A percentile compares a stretch with the other conserved stretches of the same genome.
Evolutionary conservation across 2,113 vertebrate species (phyloP).

Genomic region (Pao palembangensis): DNA sequence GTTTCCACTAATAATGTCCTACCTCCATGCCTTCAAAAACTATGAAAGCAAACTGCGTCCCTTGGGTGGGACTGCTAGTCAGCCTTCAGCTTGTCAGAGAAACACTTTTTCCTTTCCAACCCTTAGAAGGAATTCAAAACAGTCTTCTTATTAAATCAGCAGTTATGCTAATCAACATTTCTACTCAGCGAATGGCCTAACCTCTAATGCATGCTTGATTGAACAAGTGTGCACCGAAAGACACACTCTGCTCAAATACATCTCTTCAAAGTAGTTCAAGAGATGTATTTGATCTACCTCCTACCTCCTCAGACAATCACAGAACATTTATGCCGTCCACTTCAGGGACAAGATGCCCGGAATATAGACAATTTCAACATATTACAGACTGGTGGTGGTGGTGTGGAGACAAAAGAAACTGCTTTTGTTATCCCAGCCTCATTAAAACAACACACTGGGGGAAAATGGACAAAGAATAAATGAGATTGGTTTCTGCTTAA

Average conservation of each 20-base stretch:
- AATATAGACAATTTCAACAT: conserved; percentile 8
- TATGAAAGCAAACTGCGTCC: conserved; percentile 36
- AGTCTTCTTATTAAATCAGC: background rate
- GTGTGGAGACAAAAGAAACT: too few relatives aligned
- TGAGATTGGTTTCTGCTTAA: conserved; percentile 52
- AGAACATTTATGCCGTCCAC: conserved; percentile 2
- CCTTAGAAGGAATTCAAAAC: too few relatives aligned
- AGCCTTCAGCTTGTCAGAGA: too few relatives aligned
- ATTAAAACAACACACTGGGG: conserved; percentile 18
- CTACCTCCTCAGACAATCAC: conserved; percentile 31
- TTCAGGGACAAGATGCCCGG: background rate
- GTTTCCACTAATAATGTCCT: too few relatives aligned
- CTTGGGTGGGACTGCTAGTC: background rate
- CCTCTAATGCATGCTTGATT: too few relatives aligned
- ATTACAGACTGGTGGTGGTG: conserved; percentile 11
- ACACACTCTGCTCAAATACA: too few relatives aligned
- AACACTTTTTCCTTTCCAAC: too few relatives aligned
- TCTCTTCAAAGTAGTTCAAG: too few relatives aligned
- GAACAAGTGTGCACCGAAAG: too few relatives aligned
- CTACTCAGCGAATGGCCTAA: conserved; percentile 4
- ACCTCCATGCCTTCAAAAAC: too few relatives aligned
- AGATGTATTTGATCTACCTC: too few relatives aligned
- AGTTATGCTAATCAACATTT: conserved; percentile 6
- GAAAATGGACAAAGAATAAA: conserved; percentile 28
- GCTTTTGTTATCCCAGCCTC: background rate